Percentiles rank a stretch among this genome's conserved stretches.
Evolutionary conservation across 2,113 vertebrate genomes (phyloP).

Genomic region (Oncorhynchus masou): DNA sequence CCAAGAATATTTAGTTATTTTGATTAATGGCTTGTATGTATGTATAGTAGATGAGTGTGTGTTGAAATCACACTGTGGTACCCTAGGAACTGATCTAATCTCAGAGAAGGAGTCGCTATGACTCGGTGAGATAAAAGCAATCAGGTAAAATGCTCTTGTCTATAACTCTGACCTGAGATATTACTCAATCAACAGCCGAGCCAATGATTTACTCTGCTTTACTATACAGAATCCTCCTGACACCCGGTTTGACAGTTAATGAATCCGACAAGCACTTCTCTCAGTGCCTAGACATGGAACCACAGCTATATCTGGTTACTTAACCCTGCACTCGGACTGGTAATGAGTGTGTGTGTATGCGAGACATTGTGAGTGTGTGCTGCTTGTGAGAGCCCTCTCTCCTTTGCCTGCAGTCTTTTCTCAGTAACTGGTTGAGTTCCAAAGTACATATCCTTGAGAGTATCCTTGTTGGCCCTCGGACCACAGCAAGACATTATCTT

Average conservation of each 20-base stretch:
- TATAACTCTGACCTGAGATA: slow-evolving; percentile 4
- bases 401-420: not conserved
- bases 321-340: too few species aligned
- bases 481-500: not conserved
- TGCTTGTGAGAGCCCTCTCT: not conserved
- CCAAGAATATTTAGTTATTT: not conserved
- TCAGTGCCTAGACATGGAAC: slow-evolving; percentile 6
- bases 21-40: not conserved
- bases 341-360: too few species aligned
- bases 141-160: slow-evolving; percentile 8
- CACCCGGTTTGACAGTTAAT: slow-evolving; percentile 7
- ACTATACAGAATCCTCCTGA: not conserved
- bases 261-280: slow-evolving; percentile 4
- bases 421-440: not conserved
- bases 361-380: not conserved
- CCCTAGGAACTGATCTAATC: not conserved
- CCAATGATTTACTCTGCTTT: slow-evolving; percentile 17
- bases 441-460: not conserved
- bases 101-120: too few species aligned
- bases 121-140: not conserved
- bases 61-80: slow-evolving; percentile 1
- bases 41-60: slow-evolving; percentile 6
- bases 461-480: not conserved
- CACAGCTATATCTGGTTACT: slow-evolving; percentile 1
- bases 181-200: not conserved